Base-by-base conservation (phyloP, 2,888 invertebrate genomes). In the Drosophila ezoana region DNA sequence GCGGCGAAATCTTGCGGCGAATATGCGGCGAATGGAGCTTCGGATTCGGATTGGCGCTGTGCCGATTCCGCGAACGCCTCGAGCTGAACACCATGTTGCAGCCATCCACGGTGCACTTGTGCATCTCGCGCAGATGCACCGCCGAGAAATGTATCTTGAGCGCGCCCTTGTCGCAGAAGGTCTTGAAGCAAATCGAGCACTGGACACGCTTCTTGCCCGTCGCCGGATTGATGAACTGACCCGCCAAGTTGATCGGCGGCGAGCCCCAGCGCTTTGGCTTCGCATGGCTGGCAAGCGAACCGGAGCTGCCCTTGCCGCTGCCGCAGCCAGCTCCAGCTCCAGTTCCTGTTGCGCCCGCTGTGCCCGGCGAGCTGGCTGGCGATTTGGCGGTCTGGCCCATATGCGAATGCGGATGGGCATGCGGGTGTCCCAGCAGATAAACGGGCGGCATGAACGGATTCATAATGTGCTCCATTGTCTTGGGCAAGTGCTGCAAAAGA, bases 41-140 rank as follows among this genome's bases (percentile, higher is more conserved):
- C 0, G 99, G 99, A 93, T 99, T 99, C 0, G 99, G 99, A 92
- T 99, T 99, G 8, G 99, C 98, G 92, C 98, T 98, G 92, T 99
- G 99, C 4, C 99, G 94, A 90, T 99, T 99, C 58, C 99, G 94
- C 33, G 98, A 98, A 77, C 99, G 94, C 76, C 99, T 94, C 13
- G 98, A 99, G 91, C 98, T 98, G 92, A 99, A 99, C 97, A 98
- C 98, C 98, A 99, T 99, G 91, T 97, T 98, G 93, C 99, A 99
- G 0, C 99, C 99, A 91, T 98, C 98, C 0, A 99, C 98, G 0
- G 99, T 99, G 92, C 99, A 99, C 93, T 98, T 98, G 93, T 99
- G 99, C 99, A 99, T 99, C 93, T 99, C 99, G 40, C 99, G 95
- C 65, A 99, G 93, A 91, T 99, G 99, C 13, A 99, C 99, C 0